Evolutionary conservation across 2,797 vertebrate species (phyloP).

Genomic region (Phataginus tetradactyla): DNA sequence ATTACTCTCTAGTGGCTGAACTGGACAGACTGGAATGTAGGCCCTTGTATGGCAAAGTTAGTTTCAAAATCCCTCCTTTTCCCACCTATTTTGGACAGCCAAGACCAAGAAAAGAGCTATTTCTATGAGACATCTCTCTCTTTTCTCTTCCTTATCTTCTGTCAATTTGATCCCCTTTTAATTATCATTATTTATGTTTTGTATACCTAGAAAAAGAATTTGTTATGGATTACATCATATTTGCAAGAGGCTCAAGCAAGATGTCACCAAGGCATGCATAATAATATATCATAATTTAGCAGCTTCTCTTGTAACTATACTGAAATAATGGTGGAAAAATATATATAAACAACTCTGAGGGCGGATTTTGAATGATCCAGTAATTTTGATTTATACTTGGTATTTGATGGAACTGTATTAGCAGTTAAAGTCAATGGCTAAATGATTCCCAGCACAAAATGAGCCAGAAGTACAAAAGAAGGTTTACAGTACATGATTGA

Average conservation of each 20-base stretch:
- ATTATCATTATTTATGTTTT: conserved; percentile 82
- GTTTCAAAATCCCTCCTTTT: conserved; percentile 51
- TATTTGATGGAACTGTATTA: conserved; percentile 85
- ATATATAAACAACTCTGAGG: conserved; percentile 84
- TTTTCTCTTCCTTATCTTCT: conserved; percentile 57
- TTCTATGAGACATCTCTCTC: conserved; percentile 64
- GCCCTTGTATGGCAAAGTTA: not conserved
- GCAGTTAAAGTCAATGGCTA: conserved; percentile 84
- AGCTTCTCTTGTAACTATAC: conserved; percentile 78
- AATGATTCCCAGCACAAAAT: conserved; percentile 82
- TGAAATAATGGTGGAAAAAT: conserved; percentile 82
- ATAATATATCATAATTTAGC: conserved; percentile 86
- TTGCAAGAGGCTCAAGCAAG: conserved; percentile 77
- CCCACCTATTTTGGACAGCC: not conserved
- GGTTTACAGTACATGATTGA: conserved; percentile 67
- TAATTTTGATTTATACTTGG: conserved; percentile 89
- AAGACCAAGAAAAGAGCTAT: not conserved
- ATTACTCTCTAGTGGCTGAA: not conserved
- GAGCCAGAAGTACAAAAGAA: conserved; percentile 81
- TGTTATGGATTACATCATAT: conserved; percentile 80
- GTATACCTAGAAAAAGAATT: conserved; percentile 85
- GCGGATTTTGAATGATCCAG: conserved; percentile 84
- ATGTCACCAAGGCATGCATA: conserved; percentile 68
- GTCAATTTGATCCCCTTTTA: conserved; percentile 74
- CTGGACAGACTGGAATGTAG: not conserved